A percentile compares a stretch with the other conserved stretches of the same genome.
These are phyloP conservation scores for Liasis olivaceus DNA, from an alignment of 2,797 vertebrate species.

Conservation along the genomic window DNA sequence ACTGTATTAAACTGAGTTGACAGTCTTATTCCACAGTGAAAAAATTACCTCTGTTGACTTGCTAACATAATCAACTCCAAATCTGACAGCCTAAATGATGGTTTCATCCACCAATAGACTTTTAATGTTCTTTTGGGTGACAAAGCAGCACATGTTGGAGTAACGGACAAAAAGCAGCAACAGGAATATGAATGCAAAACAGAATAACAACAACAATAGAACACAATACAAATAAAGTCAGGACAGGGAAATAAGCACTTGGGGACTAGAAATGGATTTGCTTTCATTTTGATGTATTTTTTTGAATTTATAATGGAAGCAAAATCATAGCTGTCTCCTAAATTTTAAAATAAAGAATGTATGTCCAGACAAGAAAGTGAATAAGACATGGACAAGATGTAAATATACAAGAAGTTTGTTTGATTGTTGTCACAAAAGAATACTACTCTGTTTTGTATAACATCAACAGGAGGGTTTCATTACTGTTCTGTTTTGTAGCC, in stretches of 20 bases:
- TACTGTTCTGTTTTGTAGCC: not conserved
- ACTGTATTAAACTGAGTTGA: not conserved
- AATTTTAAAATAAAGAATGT: slow-evolving; percentile 7
- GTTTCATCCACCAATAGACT: fast-evolving
- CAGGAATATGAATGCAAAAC: not conserved
- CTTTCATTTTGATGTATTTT: not conserved
- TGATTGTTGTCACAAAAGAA: not conserved
- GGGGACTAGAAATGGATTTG: not conserved
- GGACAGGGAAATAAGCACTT: not conserved
- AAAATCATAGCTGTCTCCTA: not conserved
- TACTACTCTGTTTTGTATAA: slow-evolving; percentile 4
- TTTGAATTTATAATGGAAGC: not conserved
- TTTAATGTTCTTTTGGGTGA: not conserved
- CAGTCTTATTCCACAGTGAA: not conserved
- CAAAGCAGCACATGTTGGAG: not conserved
- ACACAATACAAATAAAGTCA: not conserved
- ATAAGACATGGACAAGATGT: not conserved
- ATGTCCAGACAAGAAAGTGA: not conserved
- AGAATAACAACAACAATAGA: not conserved
- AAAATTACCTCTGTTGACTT: not conserved
- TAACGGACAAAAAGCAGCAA: not conserved
- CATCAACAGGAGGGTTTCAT: not conserved
- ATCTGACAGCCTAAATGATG: fast-evolving
- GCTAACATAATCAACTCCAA: not conserved
- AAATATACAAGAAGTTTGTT: not conserved